phyloP scores from a whole-genome alignment of 2,888 invertebrate genomes.

The Agrotis puta region DNA sequence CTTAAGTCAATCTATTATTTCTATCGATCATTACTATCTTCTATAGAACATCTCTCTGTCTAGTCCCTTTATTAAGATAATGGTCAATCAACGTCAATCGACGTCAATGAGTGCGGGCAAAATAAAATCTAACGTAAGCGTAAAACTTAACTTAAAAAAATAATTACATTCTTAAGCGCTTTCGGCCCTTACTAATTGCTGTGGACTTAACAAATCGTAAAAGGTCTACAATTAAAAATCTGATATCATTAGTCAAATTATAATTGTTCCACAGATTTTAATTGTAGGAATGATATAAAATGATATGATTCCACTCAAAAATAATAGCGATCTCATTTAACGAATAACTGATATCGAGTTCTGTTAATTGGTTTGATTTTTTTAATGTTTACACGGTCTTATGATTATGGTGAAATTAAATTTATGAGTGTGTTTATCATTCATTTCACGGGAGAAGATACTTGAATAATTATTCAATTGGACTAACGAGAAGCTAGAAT shows the following conservation, averaged over 20 bases:
- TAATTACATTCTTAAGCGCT: slow-evolving; percentile 19
- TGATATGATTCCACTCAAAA: slow-evolving; percentile 57
- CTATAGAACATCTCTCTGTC: too few species aligned
- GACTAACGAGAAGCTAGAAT: too few species aligned
- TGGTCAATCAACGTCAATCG: slow-evolving; percentile 24
- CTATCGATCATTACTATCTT: too few species aligned
- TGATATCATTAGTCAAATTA: slow-evolving; percentile 58
- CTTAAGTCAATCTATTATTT: too few species aligned
- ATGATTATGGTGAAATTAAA: not conserved
- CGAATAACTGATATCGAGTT: slow-evolving; percentile 52
- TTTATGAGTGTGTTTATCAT: not conserved
- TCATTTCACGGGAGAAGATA: too few species aligned
- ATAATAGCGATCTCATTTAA: slow-evolving; percentile 53
- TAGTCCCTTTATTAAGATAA: slow-evolving; percentile 6
- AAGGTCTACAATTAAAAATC: slow-evolving; percentile 62
- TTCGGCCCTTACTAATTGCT: slow-evolving; percentile 37
- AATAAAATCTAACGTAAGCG: slow-evolving; percentile 35
- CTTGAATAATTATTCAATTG: not conserved
- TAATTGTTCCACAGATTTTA: slow-evolving; percentile 40
- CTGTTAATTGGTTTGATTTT: slow-evolving; percentile 25
- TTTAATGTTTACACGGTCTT: slow-evolving; percentile 6
- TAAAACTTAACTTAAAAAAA: slow-evolving; percentile 10
- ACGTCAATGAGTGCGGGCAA: not conserved
- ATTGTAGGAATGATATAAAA: slow-evolving; percentile 50
- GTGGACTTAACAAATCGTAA: slow-evolving; percentile 37